Conservation (phyloP, 2,113 vertebrate species). For the Myotis yumanensis region DNA sequence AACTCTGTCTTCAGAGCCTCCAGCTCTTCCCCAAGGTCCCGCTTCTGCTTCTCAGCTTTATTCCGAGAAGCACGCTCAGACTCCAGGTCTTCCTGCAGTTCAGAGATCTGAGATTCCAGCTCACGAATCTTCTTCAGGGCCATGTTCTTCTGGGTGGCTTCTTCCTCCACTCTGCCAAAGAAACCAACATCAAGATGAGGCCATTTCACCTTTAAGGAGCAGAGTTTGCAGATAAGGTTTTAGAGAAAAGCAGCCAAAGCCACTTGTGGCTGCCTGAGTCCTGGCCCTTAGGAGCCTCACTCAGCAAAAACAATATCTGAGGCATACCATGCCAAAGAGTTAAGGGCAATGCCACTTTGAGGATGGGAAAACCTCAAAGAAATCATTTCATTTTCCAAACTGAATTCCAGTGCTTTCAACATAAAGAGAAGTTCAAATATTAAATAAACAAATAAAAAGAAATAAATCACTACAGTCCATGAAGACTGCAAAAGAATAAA, state of each 20-base stretch:
- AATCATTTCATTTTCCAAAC: constrained; percentile 1
- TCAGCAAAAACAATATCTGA: not conserved
- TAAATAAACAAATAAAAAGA: not conserved
- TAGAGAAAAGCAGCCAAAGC: not conserved
- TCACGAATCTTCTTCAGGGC: constrained; percentile 98
- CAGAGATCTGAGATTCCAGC: constrained; percentile 95
- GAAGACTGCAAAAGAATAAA: not conserved
- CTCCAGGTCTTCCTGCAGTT: constrained; percentile 97
- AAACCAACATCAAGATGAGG: constrained; percentile 49
- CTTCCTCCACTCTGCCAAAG: constrained; percentile 93
- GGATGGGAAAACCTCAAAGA: not conserved
- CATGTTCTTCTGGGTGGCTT: constrained; percentile 95
- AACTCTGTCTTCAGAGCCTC: constrained; percentile 97
- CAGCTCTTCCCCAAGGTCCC: constrained; percentile 97
- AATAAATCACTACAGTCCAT: not conserved
- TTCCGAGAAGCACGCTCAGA: constrained; percentile 90
- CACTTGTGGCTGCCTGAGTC: not conserved
- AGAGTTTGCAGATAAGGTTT: not conserved
- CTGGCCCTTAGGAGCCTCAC: not conserved
- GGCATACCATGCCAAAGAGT: rapidly evolving
- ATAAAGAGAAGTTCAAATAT: not conserved
- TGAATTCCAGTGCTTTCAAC: not conserved
- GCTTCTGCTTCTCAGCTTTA: constrained; percentile 97
- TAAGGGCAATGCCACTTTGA: not conserved
- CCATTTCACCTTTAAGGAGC: not conserved